A percentile compares a stretch with the other conserved stretches of the same genome.
phyloP scores from a whole-genome alignment of 2,888 invertebrate species.

The Drosophila macrospina region DNA sequence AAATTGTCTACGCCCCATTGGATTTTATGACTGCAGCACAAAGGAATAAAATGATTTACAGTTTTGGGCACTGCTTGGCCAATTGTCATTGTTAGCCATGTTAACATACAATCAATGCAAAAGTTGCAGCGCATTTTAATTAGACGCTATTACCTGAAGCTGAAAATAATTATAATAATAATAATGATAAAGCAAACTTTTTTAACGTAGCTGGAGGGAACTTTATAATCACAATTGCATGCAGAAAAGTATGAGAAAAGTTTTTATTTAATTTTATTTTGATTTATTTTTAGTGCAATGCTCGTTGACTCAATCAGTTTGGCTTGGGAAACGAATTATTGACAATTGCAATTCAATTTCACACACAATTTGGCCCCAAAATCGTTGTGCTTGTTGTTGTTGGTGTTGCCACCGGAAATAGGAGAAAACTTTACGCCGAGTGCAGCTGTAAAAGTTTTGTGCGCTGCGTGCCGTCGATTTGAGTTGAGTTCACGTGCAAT shows the following conservation, averaged over 20 bases:
- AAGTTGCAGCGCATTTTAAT: conserved; percentile 53
- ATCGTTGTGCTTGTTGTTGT: conserved; percentile 50
- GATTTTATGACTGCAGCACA: conserved; percentile 80
- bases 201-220: conserved; percentile 13
- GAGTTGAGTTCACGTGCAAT: conserved; percentile 16
- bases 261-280: too few relatives aligned
- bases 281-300: conserved; percentile 19
- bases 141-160: conserved; percentile 43
- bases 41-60: conserved; percentile 78
- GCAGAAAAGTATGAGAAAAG: conserved; percentile 31
- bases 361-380: conserved; percentile 77
- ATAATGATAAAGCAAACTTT: conserved; percentile 12
- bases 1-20: conserved; percentile 77
- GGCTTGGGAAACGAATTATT: conserved; percentile 69
- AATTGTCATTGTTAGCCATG: conserved; percentile 36
- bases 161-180: too few relatives aligned
- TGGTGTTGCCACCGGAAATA: conserved; percentile 65
- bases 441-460: conserved; percentile 63
- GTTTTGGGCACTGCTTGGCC: conserved; percentile 3
- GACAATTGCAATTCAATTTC: conserved; percentile 79
- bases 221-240: conserved; percentile 60
- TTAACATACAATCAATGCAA: conserved; percentile 58
- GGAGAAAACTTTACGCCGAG: conserved; percentile 54
- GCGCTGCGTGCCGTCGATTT: conserved; percentile 55
- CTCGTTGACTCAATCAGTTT: conserved; percentile 68